Percentiles rank a stretch among this genome's conserved stretches.
phyloP scores from a whole-genome alignment of 30 jellyfish, hydroid and myxozoan genomes.

The Hydractinia echinata region DNA sequence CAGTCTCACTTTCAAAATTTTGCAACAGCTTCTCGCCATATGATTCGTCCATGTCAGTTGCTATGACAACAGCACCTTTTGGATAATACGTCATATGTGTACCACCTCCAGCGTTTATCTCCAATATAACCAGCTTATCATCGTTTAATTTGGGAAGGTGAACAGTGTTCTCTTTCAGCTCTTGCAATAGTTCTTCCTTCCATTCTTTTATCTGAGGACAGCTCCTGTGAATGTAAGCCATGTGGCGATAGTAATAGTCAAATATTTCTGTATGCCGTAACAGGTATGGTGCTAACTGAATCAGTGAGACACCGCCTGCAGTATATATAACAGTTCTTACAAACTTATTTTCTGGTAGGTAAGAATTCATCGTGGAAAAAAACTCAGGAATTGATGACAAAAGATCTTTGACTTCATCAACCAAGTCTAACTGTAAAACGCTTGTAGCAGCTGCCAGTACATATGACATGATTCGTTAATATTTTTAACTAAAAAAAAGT shows the following conservation, averaged over 20 bases:
- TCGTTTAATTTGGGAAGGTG: constrained; percentile 13
- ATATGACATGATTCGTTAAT: neutral
- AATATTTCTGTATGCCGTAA: neutral
- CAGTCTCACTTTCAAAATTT: neutral
- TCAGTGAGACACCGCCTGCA: neutral
- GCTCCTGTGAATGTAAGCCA: constrained; percentile 13
- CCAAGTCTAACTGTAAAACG: constrained; percentile 6
- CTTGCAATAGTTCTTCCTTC: neutral
- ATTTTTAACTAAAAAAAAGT: no score
- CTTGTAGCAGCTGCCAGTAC: neutral
- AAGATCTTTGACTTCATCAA: neutral
- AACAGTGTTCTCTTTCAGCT: neutral
- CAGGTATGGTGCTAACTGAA: constrained; percentile 2
- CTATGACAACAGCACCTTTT: neutral
- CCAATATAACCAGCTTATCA: constrained; percentile 4
- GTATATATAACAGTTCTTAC: neutral
- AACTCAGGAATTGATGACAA: constrained; percentile 6
- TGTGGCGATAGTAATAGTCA: constrained; percentile 10
- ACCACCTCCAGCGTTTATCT: constrained; percentile 29
- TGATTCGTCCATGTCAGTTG: neutral
- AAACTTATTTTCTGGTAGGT: constrained; percentile 15
- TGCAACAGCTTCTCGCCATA: constrained; percentile 6
- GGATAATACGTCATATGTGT: constrained; percentile 9
- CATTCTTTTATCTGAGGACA: constrained; percentile 16
- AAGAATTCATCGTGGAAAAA: constrained; percentile 15